Conservation (phyloP, 2,113 vertebrate genomes). For the Mesocricetus auratus region DNA sequence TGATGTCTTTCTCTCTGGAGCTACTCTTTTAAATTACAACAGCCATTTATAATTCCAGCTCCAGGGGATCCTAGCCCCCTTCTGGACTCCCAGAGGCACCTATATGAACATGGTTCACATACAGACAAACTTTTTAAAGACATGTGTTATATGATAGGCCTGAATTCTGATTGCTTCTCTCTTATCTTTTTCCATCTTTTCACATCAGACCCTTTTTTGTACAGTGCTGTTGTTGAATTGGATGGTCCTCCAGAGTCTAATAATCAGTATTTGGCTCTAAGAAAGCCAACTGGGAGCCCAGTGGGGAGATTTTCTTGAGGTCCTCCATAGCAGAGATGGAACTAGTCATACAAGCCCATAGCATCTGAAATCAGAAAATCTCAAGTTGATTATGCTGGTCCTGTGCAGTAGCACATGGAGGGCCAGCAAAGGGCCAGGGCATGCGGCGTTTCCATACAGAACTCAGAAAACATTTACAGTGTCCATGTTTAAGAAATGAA, state of each 20-base stretch:
- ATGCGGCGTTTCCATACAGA: background rate
- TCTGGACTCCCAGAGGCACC: no score
- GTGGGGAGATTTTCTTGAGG: slow-evolving; percentile 2
- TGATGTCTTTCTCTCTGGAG: no score
- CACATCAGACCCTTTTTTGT: background rate
- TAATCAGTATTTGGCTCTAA: background rate
- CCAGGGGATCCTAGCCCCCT: background rate
- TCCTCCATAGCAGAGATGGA: background rate
- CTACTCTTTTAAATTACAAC: no score
- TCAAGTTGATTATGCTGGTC: rapidly evolving
- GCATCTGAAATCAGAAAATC: background rate
- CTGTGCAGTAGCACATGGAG: background rate
- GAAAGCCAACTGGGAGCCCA: background rate
- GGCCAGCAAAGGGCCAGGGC: background rate
- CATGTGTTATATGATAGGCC: background rate
- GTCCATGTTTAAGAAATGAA: background rate
- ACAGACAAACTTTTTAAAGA: background rate
- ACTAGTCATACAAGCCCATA: background rate
- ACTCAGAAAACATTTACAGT: background rate
- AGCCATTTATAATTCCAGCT: background rate
- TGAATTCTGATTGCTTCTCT: background rate
- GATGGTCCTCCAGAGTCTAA: background rate
- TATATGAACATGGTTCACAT: background rate
- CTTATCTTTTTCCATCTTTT: background rate
- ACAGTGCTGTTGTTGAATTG: background rate